Evolutionary conservation across 2,888 invertebrate species (phyloP).

Genomic region (Beris chalybata): DNA sequence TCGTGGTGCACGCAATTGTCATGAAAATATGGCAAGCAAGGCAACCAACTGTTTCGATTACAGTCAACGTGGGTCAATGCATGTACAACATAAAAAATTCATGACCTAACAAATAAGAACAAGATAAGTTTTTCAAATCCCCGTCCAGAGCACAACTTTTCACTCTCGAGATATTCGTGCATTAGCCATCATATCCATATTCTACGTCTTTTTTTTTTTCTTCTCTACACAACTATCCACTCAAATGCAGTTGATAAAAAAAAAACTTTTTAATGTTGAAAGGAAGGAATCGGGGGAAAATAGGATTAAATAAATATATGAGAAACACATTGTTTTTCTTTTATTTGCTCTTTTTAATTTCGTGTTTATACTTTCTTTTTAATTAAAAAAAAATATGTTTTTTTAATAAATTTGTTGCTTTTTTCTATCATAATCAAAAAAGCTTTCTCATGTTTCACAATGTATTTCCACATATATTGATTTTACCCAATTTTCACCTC

Average conservation of each 20-base stretch:
- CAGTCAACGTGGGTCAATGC: too few species aligned
- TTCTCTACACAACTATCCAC: background rate
- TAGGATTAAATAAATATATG: slow-evolving; percentile 45
- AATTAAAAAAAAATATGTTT: slow-evolving; percentile 26
- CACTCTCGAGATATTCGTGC: too few species aligned
- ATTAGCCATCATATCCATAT: background rate
- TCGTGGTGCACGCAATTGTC: too few species aligned
- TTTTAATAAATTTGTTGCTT: slow-evolving; percentile 24
- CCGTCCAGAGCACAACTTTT: too few species aligned
- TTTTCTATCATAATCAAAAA: slow-evolving; percentile 17
- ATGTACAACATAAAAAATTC: too few species aligned
- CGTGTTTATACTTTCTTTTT: slow-evolving; percentile 28
- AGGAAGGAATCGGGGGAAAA: slow-evolving; percentile 38
- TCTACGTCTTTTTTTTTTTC: background rate
- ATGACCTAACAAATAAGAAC: too few species aligned
- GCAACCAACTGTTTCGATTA: too few species aligned
- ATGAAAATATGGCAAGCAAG: too few species aligned
- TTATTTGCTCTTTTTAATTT: slow-evolving; percentile 33
- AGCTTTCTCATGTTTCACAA: slow-evolving; percentile 57
- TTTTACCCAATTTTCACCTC: slow-evolving; percentile 56
- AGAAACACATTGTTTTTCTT: slow-evolving; percentile 47
- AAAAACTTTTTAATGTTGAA: too few species aligned
- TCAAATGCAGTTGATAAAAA: too few species aligned
- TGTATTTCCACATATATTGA: slow-evolving; percentile 52
- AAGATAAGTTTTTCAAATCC: too few species aligned